These are phyloP conservation scores for Enteromius treurensis DNA, from an alignment of 2,797 vertebrate species.

Conservation along the genomic window DNA sequence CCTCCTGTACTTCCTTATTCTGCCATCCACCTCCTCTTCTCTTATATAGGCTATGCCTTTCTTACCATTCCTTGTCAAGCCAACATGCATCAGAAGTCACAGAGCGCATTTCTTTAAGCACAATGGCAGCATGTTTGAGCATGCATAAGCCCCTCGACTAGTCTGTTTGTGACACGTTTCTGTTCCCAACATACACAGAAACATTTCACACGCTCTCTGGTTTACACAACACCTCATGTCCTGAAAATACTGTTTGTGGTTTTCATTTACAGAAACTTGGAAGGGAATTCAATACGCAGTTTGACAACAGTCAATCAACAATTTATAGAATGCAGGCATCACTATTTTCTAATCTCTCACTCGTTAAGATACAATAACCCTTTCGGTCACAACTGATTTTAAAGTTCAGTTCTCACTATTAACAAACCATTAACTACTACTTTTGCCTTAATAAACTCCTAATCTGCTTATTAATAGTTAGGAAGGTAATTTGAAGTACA, in stretches of 20 bases:
- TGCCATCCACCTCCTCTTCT: slow-evolving; percentile 31
- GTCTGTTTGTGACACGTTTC: slow-evolving; percentile 36
- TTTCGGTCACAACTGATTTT: not conserved
- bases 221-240: slow-evolving; percentile 25
- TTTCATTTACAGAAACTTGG: slow-evolving; percentile 38
- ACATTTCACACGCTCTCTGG: slow-evolving; percentile 28
- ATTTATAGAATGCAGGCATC: not conserved
- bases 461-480: not conserved
- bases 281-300: slow-evolving; percentile 21
- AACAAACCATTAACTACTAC: not conserved
- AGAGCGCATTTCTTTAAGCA: not conserved
- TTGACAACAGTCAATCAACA: not conserved
- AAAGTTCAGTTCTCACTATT: not conserved
- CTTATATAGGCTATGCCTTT: slow-evolving; percentile 52
- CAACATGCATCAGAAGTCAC: slow-evolving; percentile 30
- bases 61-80: slow-evolving; percentile 26
- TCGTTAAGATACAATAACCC: not conserved
- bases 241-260: slow-evolving; percentile 35
- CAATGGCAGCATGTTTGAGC: not conserved
- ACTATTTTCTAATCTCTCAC: not conserved
- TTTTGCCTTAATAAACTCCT: not conserved
- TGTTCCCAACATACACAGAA: slow-evolving; percentile 42
- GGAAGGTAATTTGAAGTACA: not conserved
- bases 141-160: not conserved
- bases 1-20: slow-evolving; percentile 53